Percentiles rank a stretch among this genome's conserved stretches.
phyloP scores from a whole-genome alignment of 2,113 vertebrate species.

The Scomber scombrus region DNA sequence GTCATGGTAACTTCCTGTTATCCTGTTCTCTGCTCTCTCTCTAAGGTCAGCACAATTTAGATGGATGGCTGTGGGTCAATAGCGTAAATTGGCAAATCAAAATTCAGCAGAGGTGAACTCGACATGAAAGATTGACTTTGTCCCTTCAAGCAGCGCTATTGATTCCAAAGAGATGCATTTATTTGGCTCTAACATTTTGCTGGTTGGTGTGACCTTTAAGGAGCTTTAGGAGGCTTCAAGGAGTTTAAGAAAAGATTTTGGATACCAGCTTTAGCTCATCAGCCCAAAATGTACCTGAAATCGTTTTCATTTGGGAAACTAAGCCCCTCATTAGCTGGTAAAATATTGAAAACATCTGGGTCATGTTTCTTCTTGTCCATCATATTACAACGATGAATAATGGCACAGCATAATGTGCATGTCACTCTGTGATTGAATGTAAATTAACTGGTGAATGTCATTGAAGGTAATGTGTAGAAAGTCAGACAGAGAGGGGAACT shows the following conservation, averaged over 20 bases:
- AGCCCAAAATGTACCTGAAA: neutral
- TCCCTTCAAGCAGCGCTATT: too few species aligned
- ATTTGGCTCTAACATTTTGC: too few species aligned
- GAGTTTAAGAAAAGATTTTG: neutral
- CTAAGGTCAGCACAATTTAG: too few species aligned
- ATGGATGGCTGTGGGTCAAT: neutral
- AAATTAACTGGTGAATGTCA: conserved; percentile 4
- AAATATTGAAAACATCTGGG: neutral
- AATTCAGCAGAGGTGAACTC: too few species aligned
- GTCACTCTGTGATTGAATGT: neutral
- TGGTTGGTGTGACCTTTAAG: too few species aligned
- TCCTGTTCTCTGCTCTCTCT: neutral
- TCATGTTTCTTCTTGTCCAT: too few species aligned
- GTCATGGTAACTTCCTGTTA: neutral
- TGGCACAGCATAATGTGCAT: neutral
- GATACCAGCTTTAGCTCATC: too few species aligned
- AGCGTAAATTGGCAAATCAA: too few species aligned
- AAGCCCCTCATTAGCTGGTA: neutral
- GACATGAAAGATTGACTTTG: too few species aligned
- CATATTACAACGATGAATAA: neutral
- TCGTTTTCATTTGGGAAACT: too few species aligned
- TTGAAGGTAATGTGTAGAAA: neutral
- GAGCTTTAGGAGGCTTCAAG: too few species aligned
- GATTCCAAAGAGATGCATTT: too few species aligned
- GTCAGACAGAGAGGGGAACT: neutral